phyloP scores from a whole-genome alignment of 37 sponge, comb jelly and placozoan genomes.

The Crambe crambe region DNA sequence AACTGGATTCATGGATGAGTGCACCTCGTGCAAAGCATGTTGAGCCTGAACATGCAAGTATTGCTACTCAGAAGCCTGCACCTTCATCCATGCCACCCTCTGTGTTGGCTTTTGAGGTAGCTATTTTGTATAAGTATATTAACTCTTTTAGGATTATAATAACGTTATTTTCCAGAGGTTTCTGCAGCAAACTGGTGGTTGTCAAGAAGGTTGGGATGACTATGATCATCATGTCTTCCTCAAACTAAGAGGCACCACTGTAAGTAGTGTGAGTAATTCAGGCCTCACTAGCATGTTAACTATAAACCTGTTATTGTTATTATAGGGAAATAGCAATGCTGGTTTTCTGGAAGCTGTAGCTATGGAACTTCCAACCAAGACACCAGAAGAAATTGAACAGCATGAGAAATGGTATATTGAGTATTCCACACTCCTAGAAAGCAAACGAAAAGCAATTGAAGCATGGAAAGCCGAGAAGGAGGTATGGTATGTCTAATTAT shows the following conservation, averaged over 20 bases:
- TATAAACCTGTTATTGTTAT: conserved; percentile 7
- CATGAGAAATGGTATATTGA: conserved; percentile 86
- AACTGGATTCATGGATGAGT: conserved; percentile 70
- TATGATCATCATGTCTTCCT: conserved; percentile 84
- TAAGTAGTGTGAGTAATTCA: background rate
- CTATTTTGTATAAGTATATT: background rate
- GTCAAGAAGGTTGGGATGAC: conserved; percentile 91
- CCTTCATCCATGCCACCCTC: conserved; percentile 48
- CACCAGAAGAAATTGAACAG: conserved; percentile 45
- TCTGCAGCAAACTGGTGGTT: conserved; percentile 77
- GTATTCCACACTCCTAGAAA: conserved; percentile 68
- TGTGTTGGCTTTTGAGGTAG: conserved; percentile 78
- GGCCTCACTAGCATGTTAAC: background rate
- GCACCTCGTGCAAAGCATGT: background rate
- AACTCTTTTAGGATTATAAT: background rate
- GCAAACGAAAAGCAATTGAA: conserved; percentile 77
- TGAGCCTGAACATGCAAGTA: background rate
- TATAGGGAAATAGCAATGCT: background rate
- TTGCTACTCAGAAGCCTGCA: background rate
- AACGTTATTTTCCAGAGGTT: conserved; percentile 57
- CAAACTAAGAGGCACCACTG: conserved; percentile 27
- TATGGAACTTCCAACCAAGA: conserved; percentile 67
- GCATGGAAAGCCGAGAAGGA: conserved; percentile 71
- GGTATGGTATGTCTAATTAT: conserved; percentile 15
- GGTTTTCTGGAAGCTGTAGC: conserved; percentile 51